These are phyloP conservation scores for Chloroceryle amazona DNA, from an alignment of 2,797 vertebrate genomes.

Conservation along the genomic window DNA sequence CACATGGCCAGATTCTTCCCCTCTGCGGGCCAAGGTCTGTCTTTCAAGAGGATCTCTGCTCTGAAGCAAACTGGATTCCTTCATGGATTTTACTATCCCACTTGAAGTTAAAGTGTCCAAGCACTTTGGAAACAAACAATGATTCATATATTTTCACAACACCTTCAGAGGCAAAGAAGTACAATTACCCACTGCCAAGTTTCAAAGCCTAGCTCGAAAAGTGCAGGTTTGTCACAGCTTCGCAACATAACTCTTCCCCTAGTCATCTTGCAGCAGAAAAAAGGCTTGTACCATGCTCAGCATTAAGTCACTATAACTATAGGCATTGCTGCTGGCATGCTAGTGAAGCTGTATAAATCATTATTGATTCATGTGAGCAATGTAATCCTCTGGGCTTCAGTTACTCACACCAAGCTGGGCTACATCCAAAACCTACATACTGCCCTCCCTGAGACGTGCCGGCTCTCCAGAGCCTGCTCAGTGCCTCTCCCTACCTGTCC, in stretches of 20 bases:
- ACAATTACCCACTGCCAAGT: background rate
- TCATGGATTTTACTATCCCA: background rate
- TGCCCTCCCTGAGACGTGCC: background rate
- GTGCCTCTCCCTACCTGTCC: background rate
- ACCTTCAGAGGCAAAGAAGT: background rate
- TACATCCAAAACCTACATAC: background rate
- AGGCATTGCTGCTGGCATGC: background rate
- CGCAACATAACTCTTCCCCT: background rate
- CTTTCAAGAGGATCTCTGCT: background rate
- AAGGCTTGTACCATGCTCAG: background rate
- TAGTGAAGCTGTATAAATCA: background rate
- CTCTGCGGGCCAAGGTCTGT: background rate
- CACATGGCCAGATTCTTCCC: background rate
- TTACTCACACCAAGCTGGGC: background rate
- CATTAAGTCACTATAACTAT: background rate
- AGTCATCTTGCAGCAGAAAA: background rate
- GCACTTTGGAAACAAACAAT: background rate
- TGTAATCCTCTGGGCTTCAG: background rate
- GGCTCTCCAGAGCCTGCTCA: background rate
- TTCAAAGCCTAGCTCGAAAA: background rate
- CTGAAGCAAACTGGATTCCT: background rate
- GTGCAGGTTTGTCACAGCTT: background rate
- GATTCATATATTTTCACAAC: conserved; percentile 5
- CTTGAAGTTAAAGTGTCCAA: background rate
- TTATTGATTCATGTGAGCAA: background rate